These are phyloP conservation scores for Clarias gariepinus DNA, from an alignment of 2,113 vertebrate genomes.

Conservation along the genomic window DNA sequence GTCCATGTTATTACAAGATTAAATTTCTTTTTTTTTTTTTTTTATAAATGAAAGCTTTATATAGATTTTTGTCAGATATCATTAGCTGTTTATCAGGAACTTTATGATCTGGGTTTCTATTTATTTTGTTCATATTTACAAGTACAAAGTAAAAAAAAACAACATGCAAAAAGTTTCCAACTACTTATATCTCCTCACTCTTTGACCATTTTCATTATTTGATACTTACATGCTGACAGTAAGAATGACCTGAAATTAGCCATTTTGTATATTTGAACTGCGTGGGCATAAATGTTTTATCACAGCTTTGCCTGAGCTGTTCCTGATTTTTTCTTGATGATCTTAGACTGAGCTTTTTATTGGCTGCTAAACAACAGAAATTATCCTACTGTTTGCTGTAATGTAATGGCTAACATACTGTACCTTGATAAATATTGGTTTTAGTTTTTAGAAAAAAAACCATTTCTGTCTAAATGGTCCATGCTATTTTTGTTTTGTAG, in stretches of 20 bases:
- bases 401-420: neutral
- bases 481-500: neutral
- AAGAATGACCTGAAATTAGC: neutral
- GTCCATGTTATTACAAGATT: neutral
- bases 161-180: neutral
- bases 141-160: neutral
- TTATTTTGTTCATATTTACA: neutral
- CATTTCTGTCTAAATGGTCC: neutral
- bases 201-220: neutral
- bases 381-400: neutral
- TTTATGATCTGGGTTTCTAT: neutral
- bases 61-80: too few relatives aligned
- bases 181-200: neutral
- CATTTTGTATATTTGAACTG: neutral
- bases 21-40: too few relatives aligned
- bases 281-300: neutral
- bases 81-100: neutral
- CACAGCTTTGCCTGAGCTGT: neutral
- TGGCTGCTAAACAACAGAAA: conserved; percentile 23
- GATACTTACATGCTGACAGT: neutral
- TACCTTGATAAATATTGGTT: neutral
- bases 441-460: neutral
- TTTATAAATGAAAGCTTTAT: too few relatives aligned
- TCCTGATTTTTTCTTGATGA: neutral
- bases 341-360: conserved; percentile 46